phyloP scores from a whole-genome alignment of 92 coral and sea anemone species.

The Muricea muricata region DNA sequence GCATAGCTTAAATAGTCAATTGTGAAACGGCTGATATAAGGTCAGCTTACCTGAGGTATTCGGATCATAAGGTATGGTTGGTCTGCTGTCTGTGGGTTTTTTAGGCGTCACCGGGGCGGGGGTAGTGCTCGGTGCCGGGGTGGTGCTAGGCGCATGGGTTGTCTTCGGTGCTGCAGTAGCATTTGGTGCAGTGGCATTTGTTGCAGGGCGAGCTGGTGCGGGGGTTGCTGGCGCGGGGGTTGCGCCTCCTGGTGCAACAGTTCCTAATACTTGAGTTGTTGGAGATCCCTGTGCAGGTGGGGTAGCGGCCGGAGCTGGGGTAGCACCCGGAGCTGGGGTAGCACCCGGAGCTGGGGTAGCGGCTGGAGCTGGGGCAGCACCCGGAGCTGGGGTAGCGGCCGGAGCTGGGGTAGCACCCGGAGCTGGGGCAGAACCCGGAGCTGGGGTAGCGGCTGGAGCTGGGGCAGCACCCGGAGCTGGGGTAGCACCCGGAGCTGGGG shows the following conservation, averaged over 20 bases:
- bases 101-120: conserved; percentile 29
- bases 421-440: background rate
- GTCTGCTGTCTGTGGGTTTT: background rate
- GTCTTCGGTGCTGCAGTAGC: background rate
- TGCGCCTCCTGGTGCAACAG: no score
- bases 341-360: background rate
- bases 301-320: background rate
- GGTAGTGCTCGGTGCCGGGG: background rate
- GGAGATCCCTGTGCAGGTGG: background rate
- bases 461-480: background rate
- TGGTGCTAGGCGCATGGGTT: background rate
- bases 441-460: background rate
- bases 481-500: background rate
- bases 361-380: background rate
- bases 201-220: background rate
- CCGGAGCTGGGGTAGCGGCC: background rate
- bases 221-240: background rate
- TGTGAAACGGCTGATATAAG: no score
- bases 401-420: background rate
- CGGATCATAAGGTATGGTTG: background rate
- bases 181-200: background rate
- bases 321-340: background rate
- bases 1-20: no score
- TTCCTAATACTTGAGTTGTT: no score
- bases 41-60: background rate